Base-by-base conservation (phyloP, 1,140 invertebrate species). In the Lepidotrigona ventralis region DNA sequence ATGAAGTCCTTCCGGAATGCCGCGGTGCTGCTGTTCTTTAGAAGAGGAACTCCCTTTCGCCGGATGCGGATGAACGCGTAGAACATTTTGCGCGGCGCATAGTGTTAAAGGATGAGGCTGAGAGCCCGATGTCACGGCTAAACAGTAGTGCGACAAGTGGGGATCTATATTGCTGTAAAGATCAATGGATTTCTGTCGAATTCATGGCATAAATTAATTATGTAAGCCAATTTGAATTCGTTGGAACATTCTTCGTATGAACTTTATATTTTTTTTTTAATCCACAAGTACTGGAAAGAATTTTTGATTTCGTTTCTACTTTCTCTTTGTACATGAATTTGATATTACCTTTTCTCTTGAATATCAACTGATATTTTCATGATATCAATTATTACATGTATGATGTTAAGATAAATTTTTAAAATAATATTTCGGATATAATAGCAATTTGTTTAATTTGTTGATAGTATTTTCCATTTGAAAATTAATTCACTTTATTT, bases 101-200 rank as follows among this genome's bases (percentile, higher is more conserved):
- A 94, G 91, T 33, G 94, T 94, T 69, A 90, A 90, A 21, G 94
- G 94, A 23, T 94, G 93, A 53, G 89, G 60, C 77, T 92, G 91
- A 33, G 87, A 84, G 14, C 92, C 93, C 66, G 93, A 94, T 73
- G 93, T 94, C 68, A 94, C 94, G 17, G 92, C 93, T 83, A 94
- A 91, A 88, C 93, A 94, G 90, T 93, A 93, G 85, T 86, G 92
- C 74, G 92, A 93, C 29, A 91, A 86, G 81, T 93, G 91, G 81
- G 93, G 91, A 90, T 93, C 91, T 56, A 91, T 87, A 71, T 91
- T 90, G 86, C 94, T 94, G 89, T 69, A 85, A 88, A 87, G 77
- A 83, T 26, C 77, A 80, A 81, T 19, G 29, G n/a, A 39, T 77
- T 54, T 23, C 33, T 51, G 14, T 53, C 39, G 60, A 76, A 76